Evolutionary conservation across 2,888 invertebrate species (phyloP), one percentile per base, ranked within the genome.

Genomic region (Nyleta sp.): DNA sequence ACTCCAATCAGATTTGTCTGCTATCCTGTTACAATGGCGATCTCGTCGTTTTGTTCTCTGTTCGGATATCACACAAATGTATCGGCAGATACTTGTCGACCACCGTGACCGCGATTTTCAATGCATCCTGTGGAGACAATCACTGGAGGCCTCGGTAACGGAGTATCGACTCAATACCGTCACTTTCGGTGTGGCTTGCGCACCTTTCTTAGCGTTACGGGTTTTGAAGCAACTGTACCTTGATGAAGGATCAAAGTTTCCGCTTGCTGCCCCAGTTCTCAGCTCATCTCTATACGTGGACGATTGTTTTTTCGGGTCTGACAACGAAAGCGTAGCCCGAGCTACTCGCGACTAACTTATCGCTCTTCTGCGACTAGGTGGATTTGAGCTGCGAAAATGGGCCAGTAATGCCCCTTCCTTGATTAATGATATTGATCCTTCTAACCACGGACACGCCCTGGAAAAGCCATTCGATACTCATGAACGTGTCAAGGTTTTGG

Each of bases 301-400:
- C 33, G 64, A 57, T 24, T 57, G 35, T 31, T 46, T 71, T 7
- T 46, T 71, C 8, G 57, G 46, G 5, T 33, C 40, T 8, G 48
- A 72, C 20, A 24, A 62, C 2, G 7, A 22, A 2, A 7, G 11
- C 1, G 2, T 35, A 2, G 53, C 22, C 20, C 24, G n/a, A 1
- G 24, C 22, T 13, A 28, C 15, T 4, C 11, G 48, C n/a, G 42
- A 17, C 31, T 10, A 33, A 35, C 35, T 33, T 1, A 10, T 11
- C 8, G 48, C 48, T 24, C 24, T 24, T 1, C 1, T 28, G 10
- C 46, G 46, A 18, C 2, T 2, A 4, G 48, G 48, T 2, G 48
- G 48, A 6, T 48, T 48, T 48, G 13, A 48, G 5, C 52, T 70
- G 1, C 38, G 60, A 8, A 70, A 70, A 13, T 70, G 70, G 68